Evolutionary conservation across 2,113 vertebrate genomes (phyloP).

Genomic region (Chloebia gouldiae): DNA sequence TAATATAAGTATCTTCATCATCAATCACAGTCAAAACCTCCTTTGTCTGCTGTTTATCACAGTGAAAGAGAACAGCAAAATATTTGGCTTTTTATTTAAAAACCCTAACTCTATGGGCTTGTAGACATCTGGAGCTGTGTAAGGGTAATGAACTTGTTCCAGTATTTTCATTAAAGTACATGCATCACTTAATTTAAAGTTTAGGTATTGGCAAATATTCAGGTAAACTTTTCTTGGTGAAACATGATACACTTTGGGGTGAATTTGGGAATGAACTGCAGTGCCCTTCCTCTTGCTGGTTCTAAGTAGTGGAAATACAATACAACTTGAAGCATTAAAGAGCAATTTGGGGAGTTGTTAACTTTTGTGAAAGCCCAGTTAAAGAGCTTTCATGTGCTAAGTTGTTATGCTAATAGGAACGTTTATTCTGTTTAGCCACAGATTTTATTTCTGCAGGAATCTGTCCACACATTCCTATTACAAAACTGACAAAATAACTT

Average conservation of each 20-base stretch:
- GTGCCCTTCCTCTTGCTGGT: background rate
- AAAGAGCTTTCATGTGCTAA: background rate
- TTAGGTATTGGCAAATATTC: background rate
- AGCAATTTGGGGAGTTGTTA: background rate
- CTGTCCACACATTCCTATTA: background rate
- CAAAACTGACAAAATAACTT: background rate
- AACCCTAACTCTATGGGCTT: background rate
- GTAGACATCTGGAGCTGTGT: background rate
- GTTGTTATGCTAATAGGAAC: background rate
- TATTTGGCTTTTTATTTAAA: background rate
- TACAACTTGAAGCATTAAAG: background rate
- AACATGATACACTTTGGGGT: background rate
- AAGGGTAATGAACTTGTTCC: background rate
- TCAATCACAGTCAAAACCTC: background rate
- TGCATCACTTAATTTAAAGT: background rate
- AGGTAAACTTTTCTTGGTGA: background rate
- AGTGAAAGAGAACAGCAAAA: background rate
- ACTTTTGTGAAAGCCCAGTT: background rate
- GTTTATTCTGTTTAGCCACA: background rate
- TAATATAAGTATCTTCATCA: background rate
- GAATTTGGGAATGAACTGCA: background rate
- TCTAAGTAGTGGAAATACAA: background rate
- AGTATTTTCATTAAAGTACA: background rate
- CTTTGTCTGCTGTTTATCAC: background rate
- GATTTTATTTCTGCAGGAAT: background rate